Evolutionary conservation across 2,113 vertebrate genomes (phyloP), one percentile per base, ranked within the genome.

Genomic region (Naja naja): DNA sequence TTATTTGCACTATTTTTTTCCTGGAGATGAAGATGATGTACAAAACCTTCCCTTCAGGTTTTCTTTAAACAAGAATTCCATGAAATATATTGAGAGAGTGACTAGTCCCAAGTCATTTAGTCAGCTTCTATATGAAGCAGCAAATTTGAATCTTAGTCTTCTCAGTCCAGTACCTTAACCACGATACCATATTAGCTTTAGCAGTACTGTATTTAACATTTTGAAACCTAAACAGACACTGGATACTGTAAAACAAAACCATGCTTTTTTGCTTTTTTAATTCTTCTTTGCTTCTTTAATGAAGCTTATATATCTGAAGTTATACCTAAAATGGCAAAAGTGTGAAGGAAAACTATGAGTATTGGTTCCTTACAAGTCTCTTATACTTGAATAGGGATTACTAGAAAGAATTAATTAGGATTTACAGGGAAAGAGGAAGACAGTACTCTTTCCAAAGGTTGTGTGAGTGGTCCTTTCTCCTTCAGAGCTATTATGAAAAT

Each of bases 271-370:
- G 43, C 5, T 45, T 47, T 47, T 47, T 47, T 47, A 47, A 47
- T 47, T 49, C 8, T 47, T 49, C 8, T 49, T 49, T 85, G 39
- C 39, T 85, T 74, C 64, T 34, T 85, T 45, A 85, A 45, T 23
- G 16, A 45, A 22, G 10, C 4, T 27, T 86, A 94, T 2, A 3
- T 11, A 94, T 95, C 49, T 85, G 91, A 88, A 95, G 95, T 64
- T 89, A 52, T 45, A 58, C 30, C n/a, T 95, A 60, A 54, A 93
- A 94, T 94, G 96, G 89, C 69, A 93, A 55, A 55, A 56, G 1
- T 11, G 23, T 34, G 96, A 95, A 81, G 90, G 94, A 85, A 95
- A 94, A 92, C 96, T 93, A 22, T 91, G 89, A 92, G 93, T 85
- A 14, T 89, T 94, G 11, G 30, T 69, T 81, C 69, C 69, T 88